phyloP scores from a whole-genome alignment of 2,888 invertebrate species.

The Pilophorus perplexus region DNA sequence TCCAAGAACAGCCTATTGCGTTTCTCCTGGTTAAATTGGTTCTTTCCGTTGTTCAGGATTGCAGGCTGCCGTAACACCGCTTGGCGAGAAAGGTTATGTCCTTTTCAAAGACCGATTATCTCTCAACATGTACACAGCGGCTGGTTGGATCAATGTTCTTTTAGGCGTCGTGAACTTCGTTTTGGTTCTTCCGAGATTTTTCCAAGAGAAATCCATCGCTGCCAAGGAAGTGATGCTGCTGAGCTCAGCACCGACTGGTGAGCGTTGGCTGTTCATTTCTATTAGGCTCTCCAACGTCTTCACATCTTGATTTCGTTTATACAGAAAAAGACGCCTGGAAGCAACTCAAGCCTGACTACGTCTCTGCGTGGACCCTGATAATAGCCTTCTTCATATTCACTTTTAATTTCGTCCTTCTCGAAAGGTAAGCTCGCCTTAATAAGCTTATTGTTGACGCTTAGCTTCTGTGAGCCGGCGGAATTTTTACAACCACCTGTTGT shows the following conservation, averaged over 20 bases:
- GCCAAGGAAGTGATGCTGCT: constrained; percentile 74
- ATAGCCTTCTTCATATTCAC: constrained; percentile 78
- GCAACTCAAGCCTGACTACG: constrained; percentile 67
- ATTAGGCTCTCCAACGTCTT: neutral
- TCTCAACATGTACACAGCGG: constrained; percentile 83
- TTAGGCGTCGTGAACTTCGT: constrained; percentile 70
- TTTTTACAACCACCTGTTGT: constrained; percentile 50
- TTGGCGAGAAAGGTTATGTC: constrained; percentile 66
- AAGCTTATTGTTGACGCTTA: too few relatives aligned
- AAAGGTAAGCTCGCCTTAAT: constrained; percentile 61
- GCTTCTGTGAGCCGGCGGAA: too few relatives aligned
- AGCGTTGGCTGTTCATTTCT: neutral
- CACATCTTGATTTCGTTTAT: constrained; percentile 47
- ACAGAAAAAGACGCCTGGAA: constrained; percentile 73
- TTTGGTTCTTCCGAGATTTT: constrained; percentile 71
- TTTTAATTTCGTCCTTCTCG: constrained; percentile 83
- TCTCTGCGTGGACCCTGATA: constrained; percentile 75
- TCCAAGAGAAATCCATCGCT: constrained; percentile 74
- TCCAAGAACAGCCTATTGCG: too few relatives aligned
- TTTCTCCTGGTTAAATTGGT: too few relatives aligned
- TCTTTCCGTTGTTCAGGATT: constrained; percentile 56
- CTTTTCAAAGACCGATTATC: constrained; percentile 57
- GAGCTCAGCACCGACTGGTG: constrained; percentile 67
- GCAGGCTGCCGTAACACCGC: constrained; percentile 75
- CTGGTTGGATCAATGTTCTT: constrained; percentile 79